Base-by-base conservation (phyloP, 2,888 invertebrate genomes). In the Hecatera dysodea region DNA sequence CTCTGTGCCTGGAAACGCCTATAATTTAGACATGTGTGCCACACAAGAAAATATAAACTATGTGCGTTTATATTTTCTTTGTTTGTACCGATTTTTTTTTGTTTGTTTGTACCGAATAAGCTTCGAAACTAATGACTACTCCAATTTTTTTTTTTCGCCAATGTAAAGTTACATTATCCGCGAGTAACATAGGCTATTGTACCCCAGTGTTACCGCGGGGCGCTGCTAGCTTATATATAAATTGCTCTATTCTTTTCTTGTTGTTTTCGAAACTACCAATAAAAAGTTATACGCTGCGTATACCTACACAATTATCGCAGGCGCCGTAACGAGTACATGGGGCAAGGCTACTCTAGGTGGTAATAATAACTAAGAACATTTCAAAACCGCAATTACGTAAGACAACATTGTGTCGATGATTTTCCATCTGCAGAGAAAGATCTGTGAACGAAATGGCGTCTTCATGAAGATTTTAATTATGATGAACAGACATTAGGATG, bases 401-500 rank as follows among this genome's bases (percentile, higher is more conserved):
- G 9, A 71, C 15, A 42, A 70, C 17, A 53, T 57, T 22, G 22
- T 33, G 5, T 22, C 59, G 33, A 11, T 33, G 24, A 48, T 55
- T 61, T 56, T 46, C 27, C 39, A 24, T 33, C n/a, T 64, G 24
- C 19, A 17, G 44, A 29, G 52, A 33, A 55, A 63, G 19, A 71
- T 64, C 39, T 67, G 63, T 56, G 24, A 57, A 67, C 53, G 22
- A 59, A 72, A 64, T 62, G 61, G 48, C 33, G 67, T 56, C 59
- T 65, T 72, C 57, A 24, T 76, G 24, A 67, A 52, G 67, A 76
- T 75, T 55, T 60, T 24, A 64, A 55, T 33, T n/a, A 55, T 55
- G 33, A 33, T 33, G 55, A 24, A 63, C 55, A 52, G 56, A 59
- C 64, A 77, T 80, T 73, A 57, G 63, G 66, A 73, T 80, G 67